Percentiles rank a stretch among this genome's conserved stretches.
Conservation (phyloP, 2,113 vertebrate species). For the Ahaetulla prasina region DNA sequence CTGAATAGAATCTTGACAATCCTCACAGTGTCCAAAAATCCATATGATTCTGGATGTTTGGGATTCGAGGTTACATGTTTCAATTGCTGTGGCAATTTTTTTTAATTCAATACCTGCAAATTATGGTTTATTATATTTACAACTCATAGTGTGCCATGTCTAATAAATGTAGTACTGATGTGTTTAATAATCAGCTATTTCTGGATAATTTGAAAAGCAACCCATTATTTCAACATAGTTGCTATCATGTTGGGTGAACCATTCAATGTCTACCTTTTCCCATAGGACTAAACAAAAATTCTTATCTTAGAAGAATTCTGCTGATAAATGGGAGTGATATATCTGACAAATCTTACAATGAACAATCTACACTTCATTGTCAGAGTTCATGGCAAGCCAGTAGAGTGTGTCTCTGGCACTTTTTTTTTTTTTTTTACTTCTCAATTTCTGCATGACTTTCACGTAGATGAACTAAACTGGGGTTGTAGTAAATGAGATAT, state of each 20-base stretch:
- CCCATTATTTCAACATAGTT: not conserved
- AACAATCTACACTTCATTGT: not conserved
- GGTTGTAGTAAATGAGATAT: not conserved
- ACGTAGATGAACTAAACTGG: not conserved
- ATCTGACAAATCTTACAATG: not conserved
- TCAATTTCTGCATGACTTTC: not conserved
- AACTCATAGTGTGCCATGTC: not conserved
- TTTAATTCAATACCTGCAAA: not conserved
- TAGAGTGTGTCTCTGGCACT: not conserved
- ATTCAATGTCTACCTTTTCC: not conserved
- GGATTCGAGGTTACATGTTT: not conserved
- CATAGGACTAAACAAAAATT: not conserved
- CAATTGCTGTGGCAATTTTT: not conserved
- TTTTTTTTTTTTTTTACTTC: not conserved
- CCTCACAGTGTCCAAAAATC: not conserved
- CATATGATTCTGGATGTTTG: not conserved
- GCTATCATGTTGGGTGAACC: not conserved
- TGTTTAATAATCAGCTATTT: not conserved
- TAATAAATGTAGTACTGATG: not conserved
- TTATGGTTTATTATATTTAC: not conserved
- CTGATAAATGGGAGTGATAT: not conserved
- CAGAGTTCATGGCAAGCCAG: not conserved
- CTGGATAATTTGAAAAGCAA: not conserved
- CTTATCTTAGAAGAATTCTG: not conserved
- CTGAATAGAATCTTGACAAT: not conserved